These are phyloP conservation scores for Helicoverpa zea DNA, from an alignment of 1,140 invertebrate genomes.

Conservation along the genomic window DNA sequence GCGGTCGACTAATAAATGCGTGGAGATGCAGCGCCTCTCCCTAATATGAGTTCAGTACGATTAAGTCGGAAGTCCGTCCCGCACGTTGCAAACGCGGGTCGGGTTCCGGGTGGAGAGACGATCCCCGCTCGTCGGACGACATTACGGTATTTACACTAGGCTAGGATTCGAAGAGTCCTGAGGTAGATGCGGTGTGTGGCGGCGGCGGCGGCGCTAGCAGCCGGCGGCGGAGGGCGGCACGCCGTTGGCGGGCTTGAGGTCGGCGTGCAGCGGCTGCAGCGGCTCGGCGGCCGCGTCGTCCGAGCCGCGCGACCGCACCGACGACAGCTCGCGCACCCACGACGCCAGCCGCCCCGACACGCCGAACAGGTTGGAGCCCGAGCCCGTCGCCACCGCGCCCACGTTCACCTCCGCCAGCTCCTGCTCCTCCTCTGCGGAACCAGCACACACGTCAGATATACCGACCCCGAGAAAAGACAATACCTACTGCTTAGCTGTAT, in stretches of 20 bases:
- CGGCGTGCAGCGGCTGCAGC: slow-evolving; percentile 69
- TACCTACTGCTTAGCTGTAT: no score
- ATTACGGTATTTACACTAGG: slow-evolving; percentile 61
- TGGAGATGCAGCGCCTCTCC: slow-evolving; percentile 42
- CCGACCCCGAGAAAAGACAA: not conserved
- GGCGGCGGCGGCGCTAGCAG: slow-evolving; percentile 54
- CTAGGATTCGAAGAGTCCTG: slow-evolving; percentile 79
- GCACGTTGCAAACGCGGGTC: no score
- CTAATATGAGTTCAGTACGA: not conserved
- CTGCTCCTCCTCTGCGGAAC: slow-evolving; percentile 73
- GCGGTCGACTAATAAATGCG: slow-evolving; percentile 62
- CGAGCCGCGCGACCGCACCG: slow-evolving; percentile 71
- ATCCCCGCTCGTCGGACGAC: slow-evolving; percentile 12
- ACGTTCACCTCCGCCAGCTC: slow-evolving; percentile 77
- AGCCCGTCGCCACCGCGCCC: slow-evolving; percentile 80
- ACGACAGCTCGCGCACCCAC: slow-evolving; percentile 83
- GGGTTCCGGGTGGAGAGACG: not conserved
- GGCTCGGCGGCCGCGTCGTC: slow-evolving; percentile 81
- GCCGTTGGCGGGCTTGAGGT: slow-evolving; percentile 55
- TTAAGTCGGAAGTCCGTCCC: not conserved
- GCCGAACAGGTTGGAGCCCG: slow-evolving; percentile 82
- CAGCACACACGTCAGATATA: not conserved
- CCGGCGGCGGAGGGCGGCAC: slow-evolving; percentile 52
- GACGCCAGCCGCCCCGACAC: slow-evolving; percentile 81
- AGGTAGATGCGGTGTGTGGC: slow-evolving; percentile 64